phyloP scores from a whole-genome alignment of 2,797 vertebrate genomes.

The Onychomys arenicola region DNA sequence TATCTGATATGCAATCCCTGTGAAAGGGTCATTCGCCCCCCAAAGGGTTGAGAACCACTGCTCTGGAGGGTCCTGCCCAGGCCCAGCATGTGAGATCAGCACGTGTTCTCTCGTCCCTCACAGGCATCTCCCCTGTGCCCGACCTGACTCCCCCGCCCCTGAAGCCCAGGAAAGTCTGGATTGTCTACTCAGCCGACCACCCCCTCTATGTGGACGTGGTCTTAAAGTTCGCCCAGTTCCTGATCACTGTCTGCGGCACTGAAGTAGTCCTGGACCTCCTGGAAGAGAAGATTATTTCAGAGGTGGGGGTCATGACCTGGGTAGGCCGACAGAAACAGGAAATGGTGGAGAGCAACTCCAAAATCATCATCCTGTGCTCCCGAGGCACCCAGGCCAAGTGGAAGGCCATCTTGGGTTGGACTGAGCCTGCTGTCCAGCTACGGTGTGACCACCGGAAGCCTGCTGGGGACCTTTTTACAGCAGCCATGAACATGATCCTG shows the following conservation, averaged over 20 bases:
- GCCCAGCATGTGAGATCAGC: not conserved
- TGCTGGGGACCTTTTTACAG: slow-evolving; percentile 93
- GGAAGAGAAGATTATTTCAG: slow-evolving; percentile 90
- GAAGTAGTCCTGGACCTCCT: slow-evolving; percentile 94
- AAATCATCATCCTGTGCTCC: slow-evolving; percentile 96
- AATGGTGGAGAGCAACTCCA: slow-evolving; percentile 90
- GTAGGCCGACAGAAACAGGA: slow-evolving; percentile 92
- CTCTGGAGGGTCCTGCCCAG: not conserved
- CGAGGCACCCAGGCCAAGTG: slow-evolving; percentile 95
- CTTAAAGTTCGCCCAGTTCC: slow-evolving; percentile 94
- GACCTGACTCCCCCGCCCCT: slow-evolving; percentile 74
- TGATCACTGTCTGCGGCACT: slow-evolving; percentile 93
- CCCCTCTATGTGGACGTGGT: slow-evolving; percentile 93
- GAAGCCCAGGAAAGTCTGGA: slow-evolving; percentile 90
- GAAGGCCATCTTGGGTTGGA: slow-evolving; percentile 92
- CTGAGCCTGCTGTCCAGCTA: slow-evolving; percentile 85
- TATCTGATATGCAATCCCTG: not conserved
- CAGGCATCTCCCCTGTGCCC: accelerated
- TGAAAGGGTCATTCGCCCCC: not conserved
- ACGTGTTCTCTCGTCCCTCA: not conserved
- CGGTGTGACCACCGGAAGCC: slow-evolving; percentile 91
- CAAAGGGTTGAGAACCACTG: not conserved
- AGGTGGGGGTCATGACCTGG: slow-evolving; percentile 93
- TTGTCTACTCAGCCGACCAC: slow-evolving; percentile 97
- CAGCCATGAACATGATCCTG: slow-evolving; percentile 94